Conservation (phyloP, 2,113 vertebrate genomes). For the Dermatemys mawii region DNA sequence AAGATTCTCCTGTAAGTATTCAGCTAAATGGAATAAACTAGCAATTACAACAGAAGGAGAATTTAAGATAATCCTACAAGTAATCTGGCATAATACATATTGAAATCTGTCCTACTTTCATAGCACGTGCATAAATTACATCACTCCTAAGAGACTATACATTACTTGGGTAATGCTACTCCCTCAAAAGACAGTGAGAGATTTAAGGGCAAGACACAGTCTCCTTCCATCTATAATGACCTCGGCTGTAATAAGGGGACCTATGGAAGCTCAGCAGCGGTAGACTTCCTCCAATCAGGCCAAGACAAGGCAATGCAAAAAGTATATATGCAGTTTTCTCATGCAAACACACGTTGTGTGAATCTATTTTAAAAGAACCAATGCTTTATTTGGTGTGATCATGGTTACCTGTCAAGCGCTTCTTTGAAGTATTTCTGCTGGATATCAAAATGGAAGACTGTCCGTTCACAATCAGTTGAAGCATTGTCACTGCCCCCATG, state of each 20-base stretch:
- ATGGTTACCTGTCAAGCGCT: conserved; percentile 87
- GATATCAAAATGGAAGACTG: conserved; percentile 91
- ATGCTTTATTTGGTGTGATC: background rate
- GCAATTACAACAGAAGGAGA: background rate
- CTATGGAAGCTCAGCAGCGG: background rate
- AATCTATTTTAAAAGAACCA: background rate
- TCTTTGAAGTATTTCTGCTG: conserved; percentile 89
- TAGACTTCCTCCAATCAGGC: background rate
- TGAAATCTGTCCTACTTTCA: background rate
- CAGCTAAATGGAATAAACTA: background rate
- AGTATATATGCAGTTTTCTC: background rate
- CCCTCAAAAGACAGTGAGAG: background rate
- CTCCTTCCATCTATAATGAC: background rate
- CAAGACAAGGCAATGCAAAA: background rate
- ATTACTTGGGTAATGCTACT: background rate
- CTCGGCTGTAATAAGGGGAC: background rate
- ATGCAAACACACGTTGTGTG: background rate
- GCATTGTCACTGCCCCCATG: conserved; percentile 92
- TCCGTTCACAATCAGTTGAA: conserved; percentile 91
- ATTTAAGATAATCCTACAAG: background rate
- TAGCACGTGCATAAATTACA: background rate
- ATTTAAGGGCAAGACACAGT: background rate
- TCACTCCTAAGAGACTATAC: background rate
- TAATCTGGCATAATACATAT: background rate
- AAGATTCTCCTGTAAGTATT: background rate